These are phyloP conservation scores for Drosophila pandora DNA, from an alignment of 1,140 invertebrate genomes.

Conservation along the genomic window DNA sequence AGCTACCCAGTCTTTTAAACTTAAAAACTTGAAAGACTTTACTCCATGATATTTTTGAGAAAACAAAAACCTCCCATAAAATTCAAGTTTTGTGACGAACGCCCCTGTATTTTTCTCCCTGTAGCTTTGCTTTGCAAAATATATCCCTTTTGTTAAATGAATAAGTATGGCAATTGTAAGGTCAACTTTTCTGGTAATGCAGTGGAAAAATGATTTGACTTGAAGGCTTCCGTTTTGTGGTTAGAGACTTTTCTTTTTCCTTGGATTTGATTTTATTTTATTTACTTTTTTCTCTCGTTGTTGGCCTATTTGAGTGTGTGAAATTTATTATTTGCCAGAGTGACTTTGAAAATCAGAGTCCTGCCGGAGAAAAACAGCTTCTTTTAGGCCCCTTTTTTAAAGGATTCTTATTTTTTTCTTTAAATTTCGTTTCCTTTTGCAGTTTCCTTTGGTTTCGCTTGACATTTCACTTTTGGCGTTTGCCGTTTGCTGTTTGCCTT, in stretches of 20 bases:
- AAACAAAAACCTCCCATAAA: too few relatives aligned
- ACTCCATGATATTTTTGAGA: too few relatives aligned
- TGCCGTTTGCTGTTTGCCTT: constrained; percentile 67
- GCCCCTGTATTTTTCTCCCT: not conserved
- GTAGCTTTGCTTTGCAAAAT: not conserved
- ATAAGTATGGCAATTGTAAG: constrained; percentile 45
- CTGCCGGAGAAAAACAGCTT: too few relatives aligned
- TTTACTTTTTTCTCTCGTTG: not conserved
- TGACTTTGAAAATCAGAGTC: constrained; percentile 70
- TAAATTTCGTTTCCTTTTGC: constrained; percentile 18
- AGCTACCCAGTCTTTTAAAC: too few relatives aligned
- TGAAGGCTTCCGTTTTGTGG: constrained; percentile 60
- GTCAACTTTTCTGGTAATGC: constrained; percentile 63
- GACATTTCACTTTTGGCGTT: constrained; percentile 78
- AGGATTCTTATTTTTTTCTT: constrained; percentile 12
- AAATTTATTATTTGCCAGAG: constrained; percentile 77
- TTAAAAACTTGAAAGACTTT: too few relatives aligned
- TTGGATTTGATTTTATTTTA: constrained; percentile 4
- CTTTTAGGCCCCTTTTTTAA: constrained; percentile 18
- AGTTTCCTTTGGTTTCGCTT: constrained; percentile 66
- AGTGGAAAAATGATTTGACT: constrained; percentile 81
- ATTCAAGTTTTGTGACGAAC: too few relatives aligned
- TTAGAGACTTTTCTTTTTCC: constrained; percentile 25
- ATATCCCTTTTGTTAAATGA: constrained; percentile 2
- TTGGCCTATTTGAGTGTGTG: constrained; percentile 40